Percentiles rank a stretch among this genome's conserved stretches.
Conservation (phyloP, 2,888 invertebrate species). For the Perithous albicinctus region DNA sequence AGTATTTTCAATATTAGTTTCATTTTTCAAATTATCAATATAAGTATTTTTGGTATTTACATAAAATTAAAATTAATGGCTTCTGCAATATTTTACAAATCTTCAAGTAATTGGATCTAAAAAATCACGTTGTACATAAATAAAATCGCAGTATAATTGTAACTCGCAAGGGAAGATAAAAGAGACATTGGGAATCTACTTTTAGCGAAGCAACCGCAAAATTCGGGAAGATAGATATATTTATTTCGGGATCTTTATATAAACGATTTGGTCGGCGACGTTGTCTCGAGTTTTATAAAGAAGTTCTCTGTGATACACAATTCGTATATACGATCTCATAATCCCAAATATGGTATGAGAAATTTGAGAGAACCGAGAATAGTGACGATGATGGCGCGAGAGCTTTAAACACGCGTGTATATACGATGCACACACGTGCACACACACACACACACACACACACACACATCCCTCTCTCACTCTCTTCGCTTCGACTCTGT, state of each 20-base stretch:
- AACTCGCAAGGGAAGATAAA: background rate
- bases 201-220: constrained; percentile 56
- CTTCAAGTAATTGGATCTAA: background rate
- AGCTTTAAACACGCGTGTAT: too few species aligned
- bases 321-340: constrained; percentile 71
- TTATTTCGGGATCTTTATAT: constrained; percentile 38
- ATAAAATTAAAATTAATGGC: too few species aligned
- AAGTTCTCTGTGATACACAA: constrained; percentile 56
- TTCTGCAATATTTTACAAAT: too few species aligned
- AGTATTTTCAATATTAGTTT: too few species aligned
- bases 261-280: constrained; percentile 4
- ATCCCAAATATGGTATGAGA: constrained; percentile 84
- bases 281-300: constrained; percentile 50
- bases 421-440: too few species aligned
- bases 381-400: constrained; percentile 83
- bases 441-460: too few species aligned
- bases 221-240: constrained; percentile 33
- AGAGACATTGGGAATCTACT: constrained; percentile 43
- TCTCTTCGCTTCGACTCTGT: constrained; percentile 48
- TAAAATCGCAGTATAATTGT: too few species aligned
- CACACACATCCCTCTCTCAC: constrained; percentile 32
- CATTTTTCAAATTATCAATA: too few species aligned
- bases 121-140: background rate
- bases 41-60: too few species aligned
- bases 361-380: constrained; percentile 84